phyloP scores from a whole-genome alignment of 2,797 vertebrate species.

The Simalia tracyae region DNA sequence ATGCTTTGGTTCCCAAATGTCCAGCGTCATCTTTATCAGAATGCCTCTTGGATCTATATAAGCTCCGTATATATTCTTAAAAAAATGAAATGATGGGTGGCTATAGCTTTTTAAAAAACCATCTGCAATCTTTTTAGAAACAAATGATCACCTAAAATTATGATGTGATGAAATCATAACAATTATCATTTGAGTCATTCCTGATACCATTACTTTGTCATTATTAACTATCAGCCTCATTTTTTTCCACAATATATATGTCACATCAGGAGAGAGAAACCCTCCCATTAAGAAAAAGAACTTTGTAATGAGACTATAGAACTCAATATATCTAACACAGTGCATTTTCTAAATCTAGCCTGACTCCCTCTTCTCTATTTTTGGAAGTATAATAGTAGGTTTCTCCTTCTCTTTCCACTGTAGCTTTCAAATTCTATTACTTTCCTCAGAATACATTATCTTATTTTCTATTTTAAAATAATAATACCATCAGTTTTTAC shows the following conservation, averaged over 20 bases:
- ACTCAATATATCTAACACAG: background rate
- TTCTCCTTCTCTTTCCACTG: background rate
- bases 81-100: background rate
- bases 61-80: background rate
- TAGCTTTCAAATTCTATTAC: slow-evolving; percentile 11
- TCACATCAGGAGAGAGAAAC: background rate
- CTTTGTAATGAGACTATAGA: background rate
- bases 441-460: background rate
- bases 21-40: background rate
- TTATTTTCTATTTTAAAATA: background rate
- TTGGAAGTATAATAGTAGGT: slow-evolving; percentile 21
- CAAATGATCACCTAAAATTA: background rate
- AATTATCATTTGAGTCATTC: background rate
- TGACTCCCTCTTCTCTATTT: slow-evolving; percentile 18
- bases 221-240: background rate
- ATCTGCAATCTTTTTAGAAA: background rate
- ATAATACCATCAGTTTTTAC: background rate
- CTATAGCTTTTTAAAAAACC: background rate
- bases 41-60: background rate
- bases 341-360: background rate
- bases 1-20: background rate
- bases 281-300: background rate
- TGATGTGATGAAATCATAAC: background rate
- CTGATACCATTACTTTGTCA: background rate
- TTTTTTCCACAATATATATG: background rate